Conservation (phyloP, 2,113 vertebrate species). For the Alethe diademata region DNA sequence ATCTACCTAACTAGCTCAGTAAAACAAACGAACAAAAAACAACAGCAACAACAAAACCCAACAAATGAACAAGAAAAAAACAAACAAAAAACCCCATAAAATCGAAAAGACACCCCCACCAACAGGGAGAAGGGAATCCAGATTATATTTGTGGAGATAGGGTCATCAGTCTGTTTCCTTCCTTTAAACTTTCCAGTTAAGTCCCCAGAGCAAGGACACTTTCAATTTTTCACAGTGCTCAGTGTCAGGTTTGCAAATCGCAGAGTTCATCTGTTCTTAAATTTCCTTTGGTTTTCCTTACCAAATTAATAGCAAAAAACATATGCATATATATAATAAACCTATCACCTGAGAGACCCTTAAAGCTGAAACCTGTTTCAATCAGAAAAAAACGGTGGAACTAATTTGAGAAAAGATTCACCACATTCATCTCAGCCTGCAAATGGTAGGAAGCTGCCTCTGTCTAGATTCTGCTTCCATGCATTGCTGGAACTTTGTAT, state of each 20-base stretch:
- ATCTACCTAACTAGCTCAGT: background rate
- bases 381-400: background rate
- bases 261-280: background rate
- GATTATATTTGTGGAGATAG: background rate
- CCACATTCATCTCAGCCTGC: background rate
- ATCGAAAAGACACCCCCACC: background rate
- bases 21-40: background rate
- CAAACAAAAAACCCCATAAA: background rate
- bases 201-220: background rate
- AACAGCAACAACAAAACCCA: no score
- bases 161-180: background rate
- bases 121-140: background rate
- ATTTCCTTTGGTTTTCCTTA: background rate
- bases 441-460: background rate
- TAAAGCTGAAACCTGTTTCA: background rate
- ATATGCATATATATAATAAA: background rate
- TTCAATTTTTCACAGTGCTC: background rate
- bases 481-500: background rate
- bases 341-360: background rate
- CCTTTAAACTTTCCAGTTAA: background rate
- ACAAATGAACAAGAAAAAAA: background rate
- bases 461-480: background rate
- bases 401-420: background rate
- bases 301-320: background rate
- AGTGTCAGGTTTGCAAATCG: background rate